A percentile compares a stretch with the other conserved stretches of the same genome.
These are phyloP conservation scores for Sthenelais limicola DNA, from an alignment of 2,888 invertebrate species.

Conservation along the genomic window DNA sequence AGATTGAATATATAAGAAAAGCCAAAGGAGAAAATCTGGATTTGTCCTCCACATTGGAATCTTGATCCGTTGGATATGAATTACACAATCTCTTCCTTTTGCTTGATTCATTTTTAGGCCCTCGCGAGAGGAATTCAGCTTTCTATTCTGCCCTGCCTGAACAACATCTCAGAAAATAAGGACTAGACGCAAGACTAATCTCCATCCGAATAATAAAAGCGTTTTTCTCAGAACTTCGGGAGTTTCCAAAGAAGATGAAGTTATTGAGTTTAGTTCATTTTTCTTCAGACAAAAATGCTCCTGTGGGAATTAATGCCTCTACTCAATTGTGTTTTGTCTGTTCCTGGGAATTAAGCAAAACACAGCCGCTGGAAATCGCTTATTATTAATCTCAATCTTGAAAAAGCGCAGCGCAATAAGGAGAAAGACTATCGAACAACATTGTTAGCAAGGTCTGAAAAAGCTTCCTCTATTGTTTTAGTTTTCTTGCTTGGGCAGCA, in stretches of 20 bases:
- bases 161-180: too few relatives aligned
- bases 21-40: too few relatives aligned
- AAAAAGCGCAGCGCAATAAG: constrained; percentile 30
- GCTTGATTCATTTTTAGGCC: too few relatives aligned
- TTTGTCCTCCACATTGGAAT: too few relatives aligned
- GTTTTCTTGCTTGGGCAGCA: background rate
- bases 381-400: constrained; percentile 35
- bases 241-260: constrained; percentile 39
- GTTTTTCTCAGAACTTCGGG: constrained; percentile 33
- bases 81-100: too few relatives aligned
- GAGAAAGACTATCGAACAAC: constrained; percentile 31
- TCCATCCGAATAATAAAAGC: too few relatives aligned
- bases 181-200: too few relatives aligned
- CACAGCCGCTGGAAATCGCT: constrained; percentile 30
- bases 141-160: too few relatives aligned
- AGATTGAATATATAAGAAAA: too few relatives aligned
- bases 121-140: too few relatives aligned
- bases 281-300: constrained; percentile 30
- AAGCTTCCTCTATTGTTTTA: constrained; percentile 10
- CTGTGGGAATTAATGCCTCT: constrained; percentile 26
- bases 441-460: background rate
- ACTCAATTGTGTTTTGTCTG: constrained; percentile 1
- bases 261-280: constrained; percentile 39
- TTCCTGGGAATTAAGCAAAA: constrained; percentile 31
- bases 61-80: too few relatives aligned